Percentiles rank a stretch among this genome's conserved stretches.
Conservation (phyloP, 2,113 vertebrate species). For the Anthoscopus minutus region DNA sequence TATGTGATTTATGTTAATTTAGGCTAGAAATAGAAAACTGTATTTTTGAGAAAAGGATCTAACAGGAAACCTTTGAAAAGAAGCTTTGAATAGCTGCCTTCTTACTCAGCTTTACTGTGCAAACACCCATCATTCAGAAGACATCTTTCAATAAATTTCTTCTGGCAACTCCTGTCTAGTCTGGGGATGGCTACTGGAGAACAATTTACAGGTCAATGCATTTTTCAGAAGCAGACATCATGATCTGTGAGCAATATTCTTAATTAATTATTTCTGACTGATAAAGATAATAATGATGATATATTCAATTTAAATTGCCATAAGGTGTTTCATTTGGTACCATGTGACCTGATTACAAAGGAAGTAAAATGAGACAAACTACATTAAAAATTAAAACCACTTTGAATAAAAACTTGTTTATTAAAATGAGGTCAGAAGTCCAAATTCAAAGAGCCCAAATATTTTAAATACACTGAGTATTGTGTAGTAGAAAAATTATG, state of each 20-base stretch:
- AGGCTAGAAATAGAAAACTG: not conserved
- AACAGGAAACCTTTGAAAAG: not conserved
- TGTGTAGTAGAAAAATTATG: not conserved
- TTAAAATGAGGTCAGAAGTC: not conserved
- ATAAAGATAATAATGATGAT: not conserved
- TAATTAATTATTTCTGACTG: not conserved
- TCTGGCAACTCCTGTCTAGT: not conserved
- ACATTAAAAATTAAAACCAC: not conserved
- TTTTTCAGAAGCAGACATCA: conserved; percentile 17
- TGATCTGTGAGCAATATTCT: not conserved
- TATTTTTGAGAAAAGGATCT: not conserved
- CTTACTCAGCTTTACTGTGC: not conserved
- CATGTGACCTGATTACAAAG: not conserved
- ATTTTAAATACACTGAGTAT: not conserved
- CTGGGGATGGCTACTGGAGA: not conserved
- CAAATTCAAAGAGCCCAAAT: not conserved
- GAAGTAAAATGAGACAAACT: not conserved
- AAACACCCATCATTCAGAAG: conserved; percentile 4
- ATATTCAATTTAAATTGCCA: not conserved
- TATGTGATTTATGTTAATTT: not conserved
- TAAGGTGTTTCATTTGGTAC: not conserved
- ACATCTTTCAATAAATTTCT: not conserved
- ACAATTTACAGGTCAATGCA: conserved; percentile 18
- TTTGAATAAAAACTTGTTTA: not conserved
- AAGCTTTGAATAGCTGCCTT: not conserved